Evolutionary conservation across 2,797 vertebrate genomes (phyloP).

Genomic region (Acrossocheilus wenchowensis): DNA sequence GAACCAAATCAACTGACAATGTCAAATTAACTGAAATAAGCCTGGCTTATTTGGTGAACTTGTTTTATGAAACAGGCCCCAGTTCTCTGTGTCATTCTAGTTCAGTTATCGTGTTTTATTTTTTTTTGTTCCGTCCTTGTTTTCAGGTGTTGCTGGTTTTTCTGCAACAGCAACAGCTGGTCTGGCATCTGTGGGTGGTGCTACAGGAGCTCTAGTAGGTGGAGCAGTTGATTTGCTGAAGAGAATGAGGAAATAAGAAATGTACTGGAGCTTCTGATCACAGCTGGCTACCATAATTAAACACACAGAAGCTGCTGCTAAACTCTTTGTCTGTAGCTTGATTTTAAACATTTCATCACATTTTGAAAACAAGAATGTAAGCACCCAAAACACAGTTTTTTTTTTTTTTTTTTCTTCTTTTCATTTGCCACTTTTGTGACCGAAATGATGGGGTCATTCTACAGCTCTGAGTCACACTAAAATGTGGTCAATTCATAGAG

Average conservation of each 20-base stretch:
- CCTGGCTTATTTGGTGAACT: too few species aligned
- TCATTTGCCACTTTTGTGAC: not conserved
- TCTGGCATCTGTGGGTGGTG: constrained; percentile 38
- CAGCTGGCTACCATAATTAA: not conserved
- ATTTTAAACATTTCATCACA: not conserved
- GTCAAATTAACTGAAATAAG: too few species aligned
- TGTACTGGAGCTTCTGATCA: not conserved
- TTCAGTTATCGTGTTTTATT: not conserved
- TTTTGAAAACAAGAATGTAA: not conserved
- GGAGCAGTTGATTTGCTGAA: constrained; percentile 4
- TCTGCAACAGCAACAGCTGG: constrained; percentile 29
- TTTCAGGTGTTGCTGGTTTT: constrained; percentile 50
- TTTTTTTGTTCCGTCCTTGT: not conserved
- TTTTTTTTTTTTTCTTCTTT: too few species aligned
- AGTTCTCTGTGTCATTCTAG: too few species aligned
- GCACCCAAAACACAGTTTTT: not conserved
- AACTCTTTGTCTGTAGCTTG: not conserved
- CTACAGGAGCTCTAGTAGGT: constrained; percentile 32
- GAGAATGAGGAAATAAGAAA: not conserved
- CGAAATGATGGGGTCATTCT: not conserved
- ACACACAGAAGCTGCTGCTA: too few species aligned
- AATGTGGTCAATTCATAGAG: not conserved
- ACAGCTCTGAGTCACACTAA: not conserved
- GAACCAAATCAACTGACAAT: too few species aligned
- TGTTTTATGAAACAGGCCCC: too few species aligned